Conservation (phyloP, 2,113 vertebrate species). For the Tachuris rubrigastra region DNA sequence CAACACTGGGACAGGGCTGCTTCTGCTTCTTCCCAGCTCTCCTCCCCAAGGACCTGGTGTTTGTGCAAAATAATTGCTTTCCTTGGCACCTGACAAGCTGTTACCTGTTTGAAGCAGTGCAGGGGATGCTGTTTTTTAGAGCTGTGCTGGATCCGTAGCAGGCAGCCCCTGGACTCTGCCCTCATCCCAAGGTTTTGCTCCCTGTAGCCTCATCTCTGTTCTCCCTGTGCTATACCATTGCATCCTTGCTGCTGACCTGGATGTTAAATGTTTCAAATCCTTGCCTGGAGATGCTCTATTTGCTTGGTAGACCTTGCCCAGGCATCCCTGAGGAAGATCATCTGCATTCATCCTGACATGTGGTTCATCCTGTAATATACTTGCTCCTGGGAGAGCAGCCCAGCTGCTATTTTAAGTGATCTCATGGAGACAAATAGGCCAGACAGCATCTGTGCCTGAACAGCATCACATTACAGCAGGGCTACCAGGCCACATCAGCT, state of each 20-base stretch:
- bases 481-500: background rate
- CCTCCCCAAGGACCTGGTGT: fast-evolving
- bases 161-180: background rate
- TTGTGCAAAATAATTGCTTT: background rate
- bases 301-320: background rate
- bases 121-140: background rate
- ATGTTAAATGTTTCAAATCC: background rate
- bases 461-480: background rate
- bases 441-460: background rate
- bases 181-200: background rate
- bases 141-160: background rate
- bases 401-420: background rate
- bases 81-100: background rate
- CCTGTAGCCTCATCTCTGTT: background rate
- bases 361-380: background rate
- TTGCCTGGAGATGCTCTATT: background rate
- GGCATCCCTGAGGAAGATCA: background rate
- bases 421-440: slow-evolving; percentile 1
- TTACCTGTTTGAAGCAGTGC: background rate
- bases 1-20: fast-evolving
- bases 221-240: background rate
- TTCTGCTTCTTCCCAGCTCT: background rate
- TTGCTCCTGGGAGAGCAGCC: background rate
- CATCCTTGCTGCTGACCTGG: background rate
- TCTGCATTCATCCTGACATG: background rate